Evolutionary conservation across 1,140 invertebrate genomes (phyloP), one percentile per base, ranked within the genome.

Genomic region (Cecropterus lyciades): DNA sequence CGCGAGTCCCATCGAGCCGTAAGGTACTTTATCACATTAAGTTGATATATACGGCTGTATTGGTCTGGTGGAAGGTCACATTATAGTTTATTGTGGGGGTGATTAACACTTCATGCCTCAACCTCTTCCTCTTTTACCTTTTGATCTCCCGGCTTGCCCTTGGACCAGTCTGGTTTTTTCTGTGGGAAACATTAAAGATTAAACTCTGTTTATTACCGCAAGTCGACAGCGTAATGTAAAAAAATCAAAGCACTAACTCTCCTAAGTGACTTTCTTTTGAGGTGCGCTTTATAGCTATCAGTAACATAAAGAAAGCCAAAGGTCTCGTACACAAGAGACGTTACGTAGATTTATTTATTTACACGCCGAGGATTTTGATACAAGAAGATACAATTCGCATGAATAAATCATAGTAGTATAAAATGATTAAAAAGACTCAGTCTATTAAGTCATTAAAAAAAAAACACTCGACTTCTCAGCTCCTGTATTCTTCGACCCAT

Each of bases 81-180:
- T 77, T 78, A 82, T 75, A 80, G 73, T 84, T 80, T 82, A 75
- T 82, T 75, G 72, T 73, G 70, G 75, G 72, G 63, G 55, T 60
- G 65, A 64, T 73, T 69, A 85, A 83, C 79, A 86, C 79, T 92
- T 96, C 95, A 96, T 95, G 95, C 96, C 93, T 96, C 95, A 91
- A 95, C 96, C 92, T 97, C 95, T 86, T 95, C 94, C 91, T 96
- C 96, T 93, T 97, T 96, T 96, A 97, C 96, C 96, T 97, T 97
- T 94, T 96, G 95, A 85, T 96, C 96, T 85, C 96, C 96, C 89
- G 94, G 93, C 83, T 94, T 94, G 93, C 96, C 96, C 94, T 97
- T 97, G 85, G 96, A 97, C 96, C 96, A 97, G 93, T 97, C 96
- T 79, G 96, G 96, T 93, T 97, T 97, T 94, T 97, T 97, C 96